Conservation (phyloP, 2,797 vertebrate species). For the Karalla daura region DNA sequence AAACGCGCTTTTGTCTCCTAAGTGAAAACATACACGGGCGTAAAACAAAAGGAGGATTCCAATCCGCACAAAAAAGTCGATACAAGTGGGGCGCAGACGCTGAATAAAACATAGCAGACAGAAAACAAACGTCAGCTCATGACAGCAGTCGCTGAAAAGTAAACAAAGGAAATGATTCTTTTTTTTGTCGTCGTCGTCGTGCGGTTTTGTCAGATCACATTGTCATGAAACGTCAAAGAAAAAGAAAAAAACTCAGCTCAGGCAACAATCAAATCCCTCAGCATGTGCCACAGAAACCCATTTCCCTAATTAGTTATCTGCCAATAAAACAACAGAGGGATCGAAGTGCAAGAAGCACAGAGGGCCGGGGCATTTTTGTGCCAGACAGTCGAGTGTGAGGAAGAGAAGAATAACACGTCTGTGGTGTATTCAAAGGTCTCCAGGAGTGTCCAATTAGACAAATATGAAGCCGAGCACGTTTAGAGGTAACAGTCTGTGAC, state of each 20-base stretch:
- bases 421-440: conserved; percentile 52
- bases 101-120: conserved; percentile 57
- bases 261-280: conserved; percentile 60
- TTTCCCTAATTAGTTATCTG: conserved; percentile 61
- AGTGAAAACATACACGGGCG: conserved; percentile 43
- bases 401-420: conserved; percentile 51
- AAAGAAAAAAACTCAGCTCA: conserved; percentile 13
- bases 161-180: conserved; percentile 49
- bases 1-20: conserved; percentile 42
- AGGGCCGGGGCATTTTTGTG: conserved; percentile 18
- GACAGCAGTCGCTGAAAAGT: conserved; percentile 45
- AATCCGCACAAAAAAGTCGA: conserved; percentile 38
- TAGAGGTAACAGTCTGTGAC: conserved; percentile 51
- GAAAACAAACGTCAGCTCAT: conserved; percentile 38
- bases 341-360: conserved; percentile 16
- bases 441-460: conserved; percentile 70
- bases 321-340: conserved; percentile 48
- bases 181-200: conserved; percentile 25
- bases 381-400: conserved; percentile 36
- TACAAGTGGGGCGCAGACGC: conserved; percentile 1
- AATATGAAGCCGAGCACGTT: conserved; percentile 46
- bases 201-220: conserved; percentile 53
- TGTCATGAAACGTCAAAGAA: conserved; percentile 56
- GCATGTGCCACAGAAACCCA: conserved; percentile 62
- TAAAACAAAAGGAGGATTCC: conserved; percentile 44